Conservation (phyloP, 2,888 invertebrate species). For the Aelia acuminata region DNA sequence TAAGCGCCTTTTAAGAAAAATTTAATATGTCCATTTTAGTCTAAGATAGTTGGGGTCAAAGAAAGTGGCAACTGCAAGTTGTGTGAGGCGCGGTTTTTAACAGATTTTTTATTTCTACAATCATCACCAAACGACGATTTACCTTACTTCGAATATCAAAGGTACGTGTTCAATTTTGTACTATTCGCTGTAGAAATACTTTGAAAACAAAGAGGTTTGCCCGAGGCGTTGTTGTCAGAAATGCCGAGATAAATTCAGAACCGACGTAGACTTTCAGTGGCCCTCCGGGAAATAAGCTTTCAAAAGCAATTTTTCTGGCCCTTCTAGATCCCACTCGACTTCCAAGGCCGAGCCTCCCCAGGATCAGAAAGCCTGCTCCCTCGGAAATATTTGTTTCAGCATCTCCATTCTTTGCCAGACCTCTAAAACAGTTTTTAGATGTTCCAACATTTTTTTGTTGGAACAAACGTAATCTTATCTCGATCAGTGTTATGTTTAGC, state of each 20-base stretch:
- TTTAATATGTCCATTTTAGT: too few species aligned
- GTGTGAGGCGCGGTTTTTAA: too few species aligned
- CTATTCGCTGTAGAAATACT: neutral
- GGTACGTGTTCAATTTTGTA: neutral
- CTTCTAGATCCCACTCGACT: conserved; percentile 18
- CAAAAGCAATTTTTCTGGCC: conserved; percentile 41
- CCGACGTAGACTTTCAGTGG: neutral
- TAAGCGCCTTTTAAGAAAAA: too few species aligned
- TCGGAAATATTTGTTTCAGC: neutral
- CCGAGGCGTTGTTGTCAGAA: conserved; percentile 11
- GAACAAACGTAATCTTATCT: too few species aligned
- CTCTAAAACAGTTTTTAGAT: neutral
- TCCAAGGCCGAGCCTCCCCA: neutral
- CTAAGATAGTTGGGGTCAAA: too few species aligned
- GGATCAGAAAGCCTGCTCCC: neutral
- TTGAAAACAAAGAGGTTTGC: neutral
- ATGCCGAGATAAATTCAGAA: conserved; percentile 12
- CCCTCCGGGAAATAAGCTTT: conserved; percentile 31
- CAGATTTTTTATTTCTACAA: too few species aligned
- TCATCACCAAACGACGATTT: neutral
- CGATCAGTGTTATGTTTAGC: too few species aligned
- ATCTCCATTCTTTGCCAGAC: neutral
- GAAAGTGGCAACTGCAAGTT: too few species aligned
- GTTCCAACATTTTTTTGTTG: too few species aligned
- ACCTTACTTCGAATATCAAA: neutral